Conservation (phyloP, 1,140 invertebrate species). For the Dendroctonus ponderosae region DNA sequence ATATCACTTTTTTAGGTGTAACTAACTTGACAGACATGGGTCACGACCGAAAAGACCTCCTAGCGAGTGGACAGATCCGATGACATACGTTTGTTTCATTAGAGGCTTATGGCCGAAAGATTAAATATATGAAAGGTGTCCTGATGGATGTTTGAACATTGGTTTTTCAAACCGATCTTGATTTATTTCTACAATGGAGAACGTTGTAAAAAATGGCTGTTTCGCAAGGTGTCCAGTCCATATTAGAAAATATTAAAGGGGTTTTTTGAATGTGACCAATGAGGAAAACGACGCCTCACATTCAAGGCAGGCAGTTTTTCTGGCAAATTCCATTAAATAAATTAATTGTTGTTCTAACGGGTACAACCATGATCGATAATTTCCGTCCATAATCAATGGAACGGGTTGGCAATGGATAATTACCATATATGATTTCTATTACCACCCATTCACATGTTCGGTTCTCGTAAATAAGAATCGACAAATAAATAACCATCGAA, state of each 20-base stretch:
- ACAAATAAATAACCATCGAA: slow-evolving; percentile 22
- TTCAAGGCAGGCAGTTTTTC: no score
- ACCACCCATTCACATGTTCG: slow-evolving; percentile 28
- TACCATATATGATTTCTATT: slow-evolving; percentile 29
- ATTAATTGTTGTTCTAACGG: no score
- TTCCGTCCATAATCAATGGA: slow-evolving; percentile 6
- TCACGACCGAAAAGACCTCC: slow-evolving; percentile 11
- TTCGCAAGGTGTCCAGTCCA: no score
- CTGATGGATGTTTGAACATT: no score
- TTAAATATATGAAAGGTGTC: no score
- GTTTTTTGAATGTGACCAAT: no score
- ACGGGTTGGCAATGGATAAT: slow-evolving; percentile 16
- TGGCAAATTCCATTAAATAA: no score
- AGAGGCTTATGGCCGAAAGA: neutral
- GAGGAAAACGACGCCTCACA: no score
- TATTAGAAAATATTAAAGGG: no score
- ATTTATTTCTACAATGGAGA: no score
- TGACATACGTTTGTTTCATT: slow-evolving; percentile 17
- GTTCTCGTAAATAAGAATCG: slow-evolving; percentile 20
- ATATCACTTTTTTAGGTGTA: slow-evolving; percentile 15
- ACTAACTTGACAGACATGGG: slow-evolving; percentile 19
- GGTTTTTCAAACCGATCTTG: no score
- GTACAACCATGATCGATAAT: slow-evolving; percentile 2
- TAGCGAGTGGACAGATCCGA: slow-evolving; percentile 26
- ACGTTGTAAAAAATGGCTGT: no score